Evolutionary conservation across 2,797 vertebrate species (phyloP).

Genomic region (Acanthurus lineatus): DNA sequence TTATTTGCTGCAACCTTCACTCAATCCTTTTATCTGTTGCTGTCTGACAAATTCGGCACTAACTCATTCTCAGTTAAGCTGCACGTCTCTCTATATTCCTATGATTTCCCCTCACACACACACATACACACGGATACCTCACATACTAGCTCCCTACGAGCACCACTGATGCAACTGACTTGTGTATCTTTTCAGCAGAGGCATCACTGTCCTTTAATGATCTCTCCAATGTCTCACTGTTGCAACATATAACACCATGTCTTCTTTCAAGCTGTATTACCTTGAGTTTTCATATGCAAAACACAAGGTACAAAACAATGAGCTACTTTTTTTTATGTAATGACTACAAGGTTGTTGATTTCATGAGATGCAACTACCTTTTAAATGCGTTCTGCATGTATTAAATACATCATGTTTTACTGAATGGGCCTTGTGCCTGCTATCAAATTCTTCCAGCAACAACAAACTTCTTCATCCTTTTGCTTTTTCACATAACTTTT

Average conservation of each 20-base stretch:
- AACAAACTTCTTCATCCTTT: slow-evolving; percentile 1
- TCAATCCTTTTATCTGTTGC: slow-evolving; percentile 32
- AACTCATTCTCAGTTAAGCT: slow-evolving; percentile 10
- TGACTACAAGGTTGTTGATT: not conserved
- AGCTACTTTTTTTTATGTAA: not conserved
- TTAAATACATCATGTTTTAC: too few relatives aligned
- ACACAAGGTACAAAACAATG: not conserved
- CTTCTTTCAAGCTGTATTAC: not conserved
- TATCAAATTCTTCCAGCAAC: slow-evolving; percentile 12
- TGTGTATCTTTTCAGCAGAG: slow-evolving; percentile 13
- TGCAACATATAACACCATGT: not conserved
- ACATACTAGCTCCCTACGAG: slow-evolving; percentile 1
- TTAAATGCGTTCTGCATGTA: not conserved
- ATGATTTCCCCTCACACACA: not conserved
- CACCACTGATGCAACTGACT: slow-evolving; percentile 26
- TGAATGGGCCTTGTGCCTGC: not conserved
- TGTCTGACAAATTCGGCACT: slow-evolving; percentile 3
- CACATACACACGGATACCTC: not conserved
- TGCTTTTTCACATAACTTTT: slow-evolving; percentile 28
- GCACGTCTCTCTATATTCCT: slow-evolving; percentile 10
- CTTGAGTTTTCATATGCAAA: not conserved
- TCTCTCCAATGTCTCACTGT: too few relatives aligned
- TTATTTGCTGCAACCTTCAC: slow-evolving; percentile 22
- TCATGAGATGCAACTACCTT: not conserved
- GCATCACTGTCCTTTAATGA: not conserved